Evolutionary conservation across 1,140 invertebrate genomes (phyloP).

Genomic region (Macrotrachela quadricornifera): DNA sequence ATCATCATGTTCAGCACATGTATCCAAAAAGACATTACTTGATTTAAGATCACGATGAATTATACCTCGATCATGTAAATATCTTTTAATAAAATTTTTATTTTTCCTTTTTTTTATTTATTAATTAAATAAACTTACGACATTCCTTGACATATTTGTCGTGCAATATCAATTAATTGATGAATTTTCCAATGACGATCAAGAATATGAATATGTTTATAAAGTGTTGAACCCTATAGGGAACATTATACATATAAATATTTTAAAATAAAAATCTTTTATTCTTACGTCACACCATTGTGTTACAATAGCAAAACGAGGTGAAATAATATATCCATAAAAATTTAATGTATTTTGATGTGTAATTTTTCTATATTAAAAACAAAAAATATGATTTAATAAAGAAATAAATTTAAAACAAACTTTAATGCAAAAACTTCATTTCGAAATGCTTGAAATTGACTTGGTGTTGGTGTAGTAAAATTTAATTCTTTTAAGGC

Average conservation of each 20-base stretch:
- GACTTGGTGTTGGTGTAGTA: neutral
- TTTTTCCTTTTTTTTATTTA: too few species aligned
- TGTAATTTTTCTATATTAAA: neutral
- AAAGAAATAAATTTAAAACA: neutral
- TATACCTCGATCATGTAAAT: conserved; percentile 93
- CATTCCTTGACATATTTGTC: conserved; percentile 96
- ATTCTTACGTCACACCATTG: conserved; percentile 57
- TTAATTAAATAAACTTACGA: conserved; percentile 44
- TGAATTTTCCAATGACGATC: conserved; percentile 79
- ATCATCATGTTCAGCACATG: neutral
- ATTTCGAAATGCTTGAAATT: conserved; percentile 5
- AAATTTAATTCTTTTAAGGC: conserved; percentile 7
- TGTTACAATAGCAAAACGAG: conserved; percentile 79
- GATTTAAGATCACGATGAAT: conserved; percentile 94
- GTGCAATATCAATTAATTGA: conserved; percentile 79
- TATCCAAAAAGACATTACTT: conserved; percentile 41
- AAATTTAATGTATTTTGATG: conserved; percentile 91
- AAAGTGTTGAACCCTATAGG: conserved; percentile 58
- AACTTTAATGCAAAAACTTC: conserved; percentile 7
- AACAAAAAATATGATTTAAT: neutral
- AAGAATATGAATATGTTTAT: conserved; percentile 86
- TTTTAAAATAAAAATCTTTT: too few species aligned
- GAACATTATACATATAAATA: too few species aligned
- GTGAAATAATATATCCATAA: conserved; percentile 86
- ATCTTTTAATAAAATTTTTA: conserved; percentile 27